Percentiles rank a stretch among this genome's conserved stretches.
Evolutionary conservation across 2,113 vertebrate genomes (phyloP).

Genomic region (Chamaetylas fuelleborni): DNA sequence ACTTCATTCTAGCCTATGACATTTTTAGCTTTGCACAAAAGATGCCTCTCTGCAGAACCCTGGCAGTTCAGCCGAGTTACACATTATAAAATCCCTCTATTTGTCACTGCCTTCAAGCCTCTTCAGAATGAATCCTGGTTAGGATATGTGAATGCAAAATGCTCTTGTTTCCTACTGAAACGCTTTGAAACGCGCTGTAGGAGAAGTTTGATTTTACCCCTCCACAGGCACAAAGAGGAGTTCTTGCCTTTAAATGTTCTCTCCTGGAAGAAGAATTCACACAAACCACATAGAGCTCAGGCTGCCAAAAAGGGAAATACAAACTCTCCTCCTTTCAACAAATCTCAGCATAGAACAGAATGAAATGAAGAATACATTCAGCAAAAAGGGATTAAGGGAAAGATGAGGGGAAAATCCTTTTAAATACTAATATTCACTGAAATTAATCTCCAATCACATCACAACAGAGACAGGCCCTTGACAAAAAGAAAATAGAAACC

Average conservation of each 20-base stretch:
- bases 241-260: conserved; percentile 45
- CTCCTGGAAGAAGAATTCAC: conserved; percentile 35
- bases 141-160: conserved; percentile 47
- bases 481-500: not conserved
- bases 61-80: conserved; percentile 16
- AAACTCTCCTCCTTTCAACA: conserved; percentile 33
- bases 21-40: conserved; percentile 60
- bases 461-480: not conserved
- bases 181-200: conserved; percentile 25
- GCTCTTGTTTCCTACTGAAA: conserved; percentile 48
- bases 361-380: conserved; percentile 1
- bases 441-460: conserved; percentile 18
- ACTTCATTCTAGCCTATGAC: conserved; percentile 26
- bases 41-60: conserved; percentile 21
- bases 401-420: conserved; percentile 35
- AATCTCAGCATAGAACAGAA: conserved; percentile 6
- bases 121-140: conserved; percentile 51
- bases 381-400: conserved; percentile 24
- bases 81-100: conserved; percentile 47
- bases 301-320: conserved; percentile 34
- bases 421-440: conserved; percentile 31
- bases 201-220: conserved; percentile 49
- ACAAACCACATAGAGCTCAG: conserved; percentile 13
- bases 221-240: conserved; percentile 43
- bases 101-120: conserved; percentile 56